phyloP scores from a whole-genome alignment of 2,797 vertebrate species.

The Coregonus sp. region DNA sequence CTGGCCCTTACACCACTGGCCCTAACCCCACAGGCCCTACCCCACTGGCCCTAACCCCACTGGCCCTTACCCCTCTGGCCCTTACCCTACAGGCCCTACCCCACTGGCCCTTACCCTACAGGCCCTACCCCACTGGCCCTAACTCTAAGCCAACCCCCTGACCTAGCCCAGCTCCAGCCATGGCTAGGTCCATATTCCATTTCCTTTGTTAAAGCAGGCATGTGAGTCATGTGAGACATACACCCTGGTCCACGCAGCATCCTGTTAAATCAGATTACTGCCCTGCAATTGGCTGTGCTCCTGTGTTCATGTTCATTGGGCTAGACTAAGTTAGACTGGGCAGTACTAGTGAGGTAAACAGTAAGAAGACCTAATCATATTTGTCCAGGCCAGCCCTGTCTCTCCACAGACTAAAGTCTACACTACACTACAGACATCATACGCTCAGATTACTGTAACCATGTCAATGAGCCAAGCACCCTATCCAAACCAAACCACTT shows the following conservation, averaged over 20 bases:
- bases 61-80: no score
- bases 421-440: conserved; percentile 68
- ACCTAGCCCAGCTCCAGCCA: conserved; percentile 26
- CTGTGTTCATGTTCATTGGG: background rate
- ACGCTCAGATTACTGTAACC: conserved; percentile 62
- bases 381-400: conserved; percentile 55
- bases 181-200: conserved; percentile 31
- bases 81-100: background rate
- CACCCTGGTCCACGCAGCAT: conserved; percentile 13
- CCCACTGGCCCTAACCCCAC: no score
- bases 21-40: no score
- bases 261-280: conserved; percentile 32
- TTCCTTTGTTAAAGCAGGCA: conserved; percentile 49
- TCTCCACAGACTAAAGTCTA: conserved; percentile 63
- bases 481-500: conserved; percentile 61
- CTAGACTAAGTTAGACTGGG: background rate
- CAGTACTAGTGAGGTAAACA: conserved; percentile 12
- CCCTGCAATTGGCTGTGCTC: conserved; percentile 10
- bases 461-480: conserved; percentile 63
- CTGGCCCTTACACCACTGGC: no score
- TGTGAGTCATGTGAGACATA: conserved; percentile 33
- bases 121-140: no score
- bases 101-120: conserved; percentile 2
- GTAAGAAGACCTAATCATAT: conserved; percentile 61
- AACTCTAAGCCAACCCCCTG: conserved; percentile 1